Base-by-base conservation (phyloP, 2,797 vertebrate species). In the Sebastes kiyomatsui region DNA sequence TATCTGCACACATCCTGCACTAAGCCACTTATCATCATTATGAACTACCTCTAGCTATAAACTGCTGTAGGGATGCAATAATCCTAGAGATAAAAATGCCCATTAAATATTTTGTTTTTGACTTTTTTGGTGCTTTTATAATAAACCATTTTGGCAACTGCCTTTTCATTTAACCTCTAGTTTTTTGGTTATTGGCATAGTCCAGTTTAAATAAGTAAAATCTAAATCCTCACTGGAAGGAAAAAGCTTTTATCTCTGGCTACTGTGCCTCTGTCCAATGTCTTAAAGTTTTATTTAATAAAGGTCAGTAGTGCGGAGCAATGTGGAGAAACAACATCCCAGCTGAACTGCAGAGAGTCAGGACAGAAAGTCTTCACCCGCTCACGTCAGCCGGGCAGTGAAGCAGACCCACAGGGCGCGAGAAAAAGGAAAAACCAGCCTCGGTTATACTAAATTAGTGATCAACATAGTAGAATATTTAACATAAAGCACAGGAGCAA, bases 291-390 rank as follows among this genome's bases (percentile, higher is more conserved):
- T 58, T 75, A 68, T 86, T 82, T 86, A 86, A 83, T 83, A 83
- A 83, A 88, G 81, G 80, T 71, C 86, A 89, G 70, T 32, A 73
- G 86, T 70, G 90, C 85, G 56, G 77, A 90, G 69, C 72, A 58
- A 80, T 76, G 75, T 85, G 87, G 72, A 75, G 71, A 79, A 87
- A 82, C 77, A 91, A 75, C 82, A 75, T 65, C 67, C 60, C 30
- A 18, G 68, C 75, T 65, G 60, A 54, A n/a, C 73, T 69, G 81
- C 25, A 56, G 25, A 75, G 56, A 76, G 38, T 73, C 23, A 10
- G 79, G 78, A 85, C 58, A 80, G 52, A 72, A 58, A 80, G 68
- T 87, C 71, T 76, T 88, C 82, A 69, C 77, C 79, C 65, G 7
- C 70, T 75, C 58, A 6, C 59, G 60, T 91, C 88, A 89, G 79